Percentiles rank a stretch among this genome's conserved stretches.
These are phyloP conservation scores for Drosophila macrospina DNA, from an alignment of 2,888 invertebrate genomes.

Conservation along the genomic window DNA sequence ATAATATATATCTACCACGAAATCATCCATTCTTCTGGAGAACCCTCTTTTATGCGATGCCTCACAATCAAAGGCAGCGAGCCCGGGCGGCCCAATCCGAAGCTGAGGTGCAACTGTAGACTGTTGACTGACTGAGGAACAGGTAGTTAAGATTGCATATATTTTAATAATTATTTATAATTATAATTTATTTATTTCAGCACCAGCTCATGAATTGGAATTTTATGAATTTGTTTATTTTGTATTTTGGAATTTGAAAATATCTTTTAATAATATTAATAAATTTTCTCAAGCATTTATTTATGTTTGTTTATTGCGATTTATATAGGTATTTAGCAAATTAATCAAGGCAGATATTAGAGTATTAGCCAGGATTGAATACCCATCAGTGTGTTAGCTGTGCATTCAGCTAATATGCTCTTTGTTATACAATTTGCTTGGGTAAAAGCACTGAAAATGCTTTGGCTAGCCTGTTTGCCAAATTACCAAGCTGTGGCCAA, in stretches of 20 bases:
- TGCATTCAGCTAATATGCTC: background rate
- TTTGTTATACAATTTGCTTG: background rate
- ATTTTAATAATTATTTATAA: background rate
- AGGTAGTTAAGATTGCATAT: background rate
- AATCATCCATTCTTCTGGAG: background rate
- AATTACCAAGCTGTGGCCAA: constrained; percentile 64
- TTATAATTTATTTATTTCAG: background rate
- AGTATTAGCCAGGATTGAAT: no score
- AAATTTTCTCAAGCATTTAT: background rate
- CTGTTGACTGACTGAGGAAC: no score
- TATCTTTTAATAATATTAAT: background rate
- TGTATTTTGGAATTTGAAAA: no score
- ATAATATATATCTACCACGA: background rate
- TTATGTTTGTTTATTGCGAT: background rate
- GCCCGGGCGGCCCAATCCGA: background rate
- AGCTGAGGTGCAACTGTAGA: background rate
- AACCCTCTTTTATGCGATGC: background rate
- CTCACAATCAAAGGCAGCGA: background rate
- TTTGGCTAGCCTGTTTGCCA: constrained; percentile 66
- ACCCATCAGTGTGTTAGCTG: background rate
- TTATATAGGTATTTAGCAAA: no score
- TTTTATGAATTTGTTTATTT: background rate
- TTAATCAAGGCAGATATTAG: no score
- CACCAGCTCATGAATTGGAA: background rate
- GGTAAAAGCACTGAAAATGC: background rate